Base-by-base conservation (phyloP, 2,888 invertebrate species). In the Norana najaformis region DNA sequence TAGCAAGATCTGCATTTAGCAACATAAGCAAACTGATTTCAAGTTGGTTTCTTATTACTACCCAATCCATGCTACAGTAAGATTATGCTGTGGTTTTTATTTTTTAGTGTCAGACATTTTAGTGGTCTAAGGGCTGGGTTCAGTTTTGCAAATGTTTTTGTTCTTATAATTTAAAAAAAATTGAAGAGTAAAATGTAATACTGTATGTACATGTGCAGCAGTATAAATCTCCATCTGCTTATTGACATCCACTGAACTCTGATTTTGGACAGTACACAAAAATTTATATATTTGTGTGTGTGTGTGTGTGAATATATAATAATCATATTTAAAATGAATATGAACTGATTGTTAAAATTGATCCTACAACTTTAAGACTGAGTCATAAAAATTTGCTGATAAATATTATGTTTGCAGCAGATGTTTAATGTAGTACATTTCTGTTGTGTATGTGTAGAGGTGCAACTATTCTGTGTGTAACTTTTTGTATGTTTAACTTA, bases 401-500 rank as follows among this genome's bases (percentile, higher is more conserved):
- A 69, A n/a, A 69, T 69, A 69, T 69, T n/a, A 69, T n/a, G n/a
- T 69, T 69, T 69, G 69, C 69, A 69, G 69, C 53, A 4, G 23
- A 69, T 69, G 69, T n/a, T 69, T 69, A 69, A n/a, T 3, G 69
- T 69, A n/a, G 30, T n/a, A 69, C 69, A 30, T 69, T 69, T 69
- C 0, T 69, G 11, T n/a, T 69, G 47, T 69, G n/a, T 69, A 53
- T 23, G 69, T 69, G 6, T 69, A n/a, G 69, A 69, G 30, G 69
- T 69, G n/a, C 69, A 69, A 69, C 69, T n/a, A n/a, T 69, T 69
- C 69, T 53, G n/a, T n/a, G 69, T n/a, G 69, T 69, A 69, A 69
- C n/a, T 41, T 69, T 69, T 30, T 69, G n/a, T 69, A 69, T 69
- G 11, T 69, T 69, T 69, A 69, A 69, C 69, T 69, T 69, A 69